phyloP scores from a whole-genome alignment of 2,113 vertebrate species.

The Epinephelus cyanopodus region DNA sequence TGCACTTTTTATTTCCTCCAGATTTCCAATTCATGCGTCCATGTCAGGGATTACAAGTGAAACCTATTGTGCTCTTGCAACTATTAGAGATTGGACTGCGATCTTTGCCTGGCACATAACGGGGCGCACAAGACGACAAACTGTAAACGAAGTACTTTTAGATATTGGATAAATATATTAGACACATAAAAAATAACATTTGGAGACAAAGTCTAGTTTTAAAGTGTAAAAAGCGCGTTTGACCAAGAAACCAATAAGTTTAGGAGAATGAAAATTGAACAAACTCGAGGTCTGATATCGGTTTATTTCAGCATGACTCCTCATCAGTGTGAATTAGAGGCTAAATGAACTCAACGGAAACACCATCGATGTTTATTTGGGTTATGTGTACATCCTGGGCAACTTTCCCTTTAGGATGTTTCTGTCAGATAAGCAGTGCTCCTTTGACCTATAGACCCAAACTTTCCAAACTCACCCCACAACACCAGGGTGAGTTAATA shows the following conservation, averaged over 20 bases:
- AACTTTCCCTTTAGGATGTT: not conserved
- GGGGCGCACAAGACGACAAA: not conserved
- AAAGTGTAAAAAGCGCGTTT: too few species aligned
- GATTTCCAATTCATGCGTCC: not conserved
- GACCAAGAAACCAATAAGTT: not conserved
- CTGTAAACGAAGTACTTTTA: not conserved
- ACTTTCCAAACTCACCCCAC: slow-evolving; percentile 13
- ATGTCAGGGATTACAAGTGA: not conserved
- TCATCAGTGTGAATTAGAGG: not conserved
- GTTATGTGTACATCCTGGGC: not conserved
- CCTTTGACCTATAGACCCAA: not conserved
- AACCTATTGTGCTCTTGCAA: not conserved
- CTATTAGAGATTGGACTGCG: not conserved
- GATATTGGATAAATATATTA: too few species aligned
- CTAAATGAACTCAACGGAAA: not conserved
- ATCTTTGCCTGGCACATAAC: not conserved
- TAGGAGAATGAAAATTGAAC: too few species aligned
- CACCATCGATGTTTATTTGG: not conserved
- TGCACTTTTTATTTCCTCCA: not conserved
- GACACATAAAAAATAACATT: too few species aligned
- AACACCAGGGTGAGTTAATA: not conserved
- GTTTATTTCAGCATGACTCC: too few species aligned
- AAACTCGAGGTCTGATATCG: too few species aligned
- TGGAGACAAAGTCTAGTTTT: not conserved
- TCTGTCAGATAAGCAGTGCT: not conserved